phyloP scores from a whole-genome alignment of 2,113 vertebrate species.

The Paradisaea rubra region DNA sequence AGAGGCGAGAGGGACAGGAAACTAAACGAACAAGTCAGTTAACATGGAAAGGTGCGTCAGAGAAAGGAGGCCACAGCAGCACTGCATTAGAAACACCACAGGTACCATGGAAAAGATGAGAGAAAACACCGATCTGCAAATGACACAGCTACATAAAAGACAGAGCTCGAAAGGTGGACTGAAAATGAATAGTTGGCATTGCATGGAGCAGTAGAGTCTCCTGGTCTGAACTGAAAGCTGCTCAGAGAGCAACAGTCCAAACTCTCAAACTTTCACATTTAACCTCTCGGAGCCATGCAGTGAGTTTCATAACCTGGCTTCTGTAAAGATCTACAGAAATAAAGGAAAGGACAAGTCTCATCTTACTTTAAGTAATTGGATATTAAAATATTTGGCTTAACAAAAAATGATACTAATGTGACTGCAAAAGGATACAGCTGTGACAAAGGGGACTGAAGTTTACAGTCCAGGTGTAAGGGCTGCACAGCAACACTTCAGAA shows the following conservation, averaged over 20 bases:
- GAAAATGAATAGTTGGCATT: neutral
- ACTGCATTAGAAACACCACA: neutral
- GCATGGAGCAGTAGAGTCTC: neutral
- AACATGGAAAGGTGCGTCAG: neutral
- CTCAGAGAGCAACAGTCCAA: neutral
- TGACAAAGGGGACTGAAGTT: neutral
- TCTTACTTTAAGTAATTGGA: neutral
- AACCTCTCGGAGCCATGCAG: neutral
- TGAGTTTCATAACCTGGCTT: neutral
- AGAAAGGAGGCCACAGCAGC: neutral
- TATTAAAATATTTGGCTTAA: neutral
- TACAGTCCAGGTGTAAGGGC: neutral
- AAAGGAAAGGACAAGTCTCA: neutral
- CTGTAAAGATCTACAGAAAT: neutral
- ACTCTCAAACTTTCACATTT: neutral
- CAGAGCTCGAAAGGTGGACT: neutral
- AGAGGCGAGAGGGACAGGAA: neutral
- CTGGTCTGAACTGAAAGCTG: neutral
- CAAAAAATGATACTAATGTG: neutral
- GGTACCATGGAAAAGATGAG: neutral
- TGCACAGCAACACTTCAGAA: neutral
- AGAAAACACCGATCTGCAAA: neutral
- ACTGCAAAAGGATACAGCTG: neutral
- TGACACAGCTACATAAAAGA: neutral
- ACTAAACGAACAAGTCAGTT: neutral